These are phyloP conservation scores for Sardina pilchardus DNA, from an alignment of 2,113 vertebrate genomes.

Conservation along the genomic window DNA sequence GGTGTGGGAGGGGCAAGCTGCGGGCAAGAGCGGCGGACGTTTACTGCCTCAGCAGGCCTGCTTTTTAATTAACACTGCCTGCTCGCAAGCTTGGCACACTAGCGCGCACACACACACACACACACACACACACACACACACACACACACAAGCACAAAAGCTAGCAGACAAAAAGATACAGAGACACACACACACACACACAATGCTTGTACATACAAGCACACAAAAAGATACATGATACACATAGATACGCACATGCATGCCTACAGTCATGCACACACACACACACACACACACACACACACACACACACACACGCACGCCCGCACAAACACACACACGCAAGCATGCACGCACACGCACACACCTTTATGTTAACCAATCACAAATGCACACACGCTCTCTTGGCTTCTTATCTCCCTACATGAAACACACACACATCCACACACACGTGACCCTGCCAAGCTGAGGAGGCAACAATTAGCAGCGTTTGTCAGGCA, in stretches of 20 bases:
- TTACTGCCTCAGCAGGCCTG: background rate
- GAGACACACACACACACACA: too few relatives aligned
- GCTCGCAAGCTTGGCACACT: background rate
- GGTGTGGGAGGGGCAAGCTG: too few relatives aligned
- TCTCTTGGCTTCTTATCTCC: background rate
- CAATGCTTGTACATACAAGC: too few relatives aligned
- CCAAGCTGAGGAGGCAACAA: conserved; percentile 40
- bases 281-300: too few relatives aligned
- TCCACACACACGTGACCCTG: conserved; percentile 10
- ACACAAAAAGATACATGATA: too few relatives aligned
- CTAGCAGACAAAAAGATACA: too few relatives aligned
- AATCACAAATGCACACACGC: background rate
- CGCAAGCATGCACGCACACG: background rate
- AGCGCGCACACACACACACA: conserved; percentile 10
- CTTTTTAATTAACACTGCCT: background rate
- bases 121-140: background rate
- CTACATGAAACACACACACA: background rate
- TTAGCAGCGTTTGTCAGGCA: conserved; percentile 52
- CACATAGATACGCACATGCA: too few relatives aligned
- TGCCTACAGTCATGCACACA: too few relatives aligned
- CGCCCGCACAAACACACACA: background rate
- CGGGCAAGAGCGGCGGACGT: background rate
- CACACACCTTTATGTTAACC: background rate
- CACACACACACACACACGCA: too few relatives aligned
- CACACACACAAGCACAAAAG: background rate